phyloP scores from a whole-genome alignment of 2,113 vertebrate genomes.

The Mesembrinibis cayennensis region DNA sequence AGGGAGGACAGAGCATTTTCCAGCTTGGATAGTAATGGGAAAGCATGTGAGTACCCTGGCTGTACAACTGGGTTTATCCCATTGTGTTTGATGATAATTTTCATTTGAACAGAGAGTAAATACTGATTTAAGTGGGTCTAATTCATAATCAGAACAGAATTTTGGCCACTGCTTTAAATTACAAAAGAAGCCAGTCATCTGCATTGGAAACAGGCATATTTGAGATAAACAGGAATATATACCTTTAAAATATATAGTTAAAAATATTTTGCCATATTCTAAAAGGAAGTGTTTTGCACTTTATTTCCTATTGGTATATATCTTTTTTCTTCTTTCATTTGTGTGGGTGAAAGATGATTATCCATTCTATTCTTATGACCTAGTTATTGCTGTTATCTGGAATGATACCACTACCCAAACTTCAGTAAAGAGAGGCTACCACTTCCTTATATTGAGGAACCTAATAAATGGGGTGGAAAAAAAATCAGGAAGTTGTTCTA shows the following conservation, averaged over 20 bases:
- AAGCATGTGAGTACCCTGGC: background rate
- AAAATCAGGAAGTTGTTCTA: background rate
- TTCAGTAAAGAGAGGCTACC: background rate
- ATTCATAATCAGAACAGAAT: background rate
- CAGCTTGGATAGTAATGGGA: background rate
- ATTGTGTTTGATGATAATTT: background rate
- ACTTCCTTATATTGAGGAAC: conserved; percentile 20
- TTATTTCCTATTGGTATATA: background rate
- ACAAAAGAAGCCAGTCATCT: background rate
- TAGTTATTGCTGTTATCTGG: background rate
- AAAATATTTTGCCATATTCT: background rate
- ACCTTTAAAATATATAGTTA: background rate
- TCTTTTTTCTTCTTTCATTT: background rate
- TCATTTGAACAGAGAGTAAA: background rate
- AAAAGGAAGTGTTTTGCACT: background rate
- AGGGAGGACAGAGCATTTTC: background rate
- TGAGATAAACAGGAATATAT: background rate
- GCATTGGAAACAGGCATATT: background rate
- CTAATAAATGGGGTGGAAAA: background rate
- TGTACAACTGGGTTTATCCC: background rate
- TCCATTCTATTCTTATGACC: background rate
- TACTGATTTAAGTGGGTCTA: background rate
- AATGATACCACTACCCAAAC: background rate
- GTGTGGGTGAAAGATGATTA: background rate
- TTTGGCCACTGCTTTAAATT: background rate